phyloP scores from a whole-genome alignment of 2,113 vertebrate genomes.

The Sakesphorus luctuosus region DNA sequence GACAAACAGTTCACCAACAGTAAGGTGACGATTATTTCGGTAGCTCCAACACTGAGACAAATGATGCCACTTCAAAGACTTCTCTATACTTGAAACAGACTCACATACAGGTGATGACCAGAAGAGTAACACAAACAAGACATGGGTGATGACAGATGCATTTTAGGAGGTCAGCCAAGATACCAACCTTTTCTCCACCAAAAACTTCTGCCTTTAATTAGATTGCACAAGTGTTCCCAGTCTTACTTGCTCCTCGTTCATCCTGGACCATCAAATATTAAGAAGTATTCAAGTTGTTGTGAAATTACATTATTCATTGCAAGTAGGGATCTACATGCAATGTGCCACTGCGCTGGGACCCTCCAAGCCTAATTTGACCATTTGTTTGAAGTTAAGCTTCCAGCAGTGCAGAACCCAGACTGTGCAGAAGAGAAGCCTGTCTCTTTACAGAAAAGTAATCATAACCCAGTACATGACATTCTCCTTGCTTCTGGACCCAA shows the following conservation, averaged over 20 bases:
- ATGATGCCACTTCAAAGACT: neutral
- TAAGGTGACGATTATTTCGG: neutral
- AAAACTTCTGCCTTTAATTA: neutral
- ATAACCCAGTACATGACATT: neutral
- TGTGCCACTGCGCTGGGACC: rapidly evolving
- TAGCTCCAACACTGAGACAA: neutral
- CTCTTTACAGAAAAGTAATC: neutral
- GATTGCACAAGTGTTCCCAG: neutral
- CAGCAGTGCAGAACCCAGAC: neutral
- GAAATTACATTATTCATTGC: neutral
- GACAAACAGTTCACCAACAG: neutral
- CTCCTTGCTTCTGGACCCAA: neutral
- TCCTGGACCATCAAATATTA: neutral
- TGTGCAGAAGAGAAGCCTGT: neutral
- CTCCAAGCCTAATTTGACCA: neutral
- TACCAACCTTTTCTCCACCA: neutral
- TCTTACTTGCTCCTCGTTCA: neutral
- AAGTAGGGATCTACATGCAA: neutral
- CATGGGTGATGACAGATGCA: rapidly evolving
- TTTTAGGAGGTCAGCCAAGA: neutral
- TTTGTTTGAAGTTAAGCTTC: neutral
- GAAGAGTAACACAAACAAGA: neutral
- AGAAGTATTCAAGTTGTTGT: neutral
- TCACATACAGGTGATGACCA: neutral
- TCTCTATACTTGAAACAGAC: neutral